Conservation (phyloP, 2,113 vertebrate species). For the Prietella phreatophila region DNA sequence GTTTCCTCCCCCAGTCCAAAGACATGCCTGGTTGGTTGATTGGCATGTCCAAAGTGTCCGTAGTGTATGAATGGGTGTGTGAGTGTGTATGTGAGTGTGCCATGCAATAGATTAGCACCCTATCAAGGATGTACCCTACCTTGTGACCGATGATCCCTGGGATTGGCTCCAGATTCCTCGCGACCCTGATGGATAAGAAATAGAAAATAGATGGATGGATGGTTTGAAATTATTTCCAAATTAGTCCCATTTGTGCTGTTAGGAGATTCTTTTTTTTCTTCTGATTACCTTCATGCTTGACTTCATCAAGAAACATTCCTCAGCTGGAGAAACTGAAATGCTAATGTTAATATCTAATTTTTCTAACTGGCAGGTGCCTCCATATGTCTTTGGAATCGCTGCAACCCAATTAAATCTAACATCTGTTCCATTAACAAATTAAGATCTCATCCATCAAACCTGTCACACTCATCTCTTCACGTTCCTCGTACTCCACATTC, state of each 20-base stretch:
- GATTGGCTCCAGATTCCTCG: no score
- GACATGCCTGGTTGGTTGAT: no score
- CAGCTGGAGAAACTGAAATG: slow-evolving; percentile 54
- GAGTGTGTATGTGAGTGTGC: no score
- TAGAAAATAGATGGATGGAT: no score
- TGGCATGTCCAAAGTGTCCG: no score
- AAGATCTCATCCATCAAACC: slow-evolving; percentile 68
- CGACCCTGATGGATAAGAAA: no score
- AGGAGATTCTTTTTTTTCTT: background rate
- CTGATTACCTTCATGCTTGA: slow-evolving; percentile 45
- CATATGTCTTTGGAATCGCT: slow-evolving; percentile 60
- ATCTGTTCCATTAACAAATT: slow-evolving; percentile 70
- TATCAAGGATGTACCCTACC: no score
- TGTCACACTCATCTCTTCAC: slow-evolving; percentile 58
- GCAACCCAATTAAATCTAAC: slow-evolving; percentile 70
- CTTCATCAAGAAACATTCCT: slow-evolving; percentile 54
- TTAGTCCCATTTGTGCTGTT: background rate
- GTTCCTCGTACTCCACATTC: background rate
- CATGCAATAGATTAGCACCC: no score
- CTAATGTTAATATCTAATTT: slow-evolving; percentile 57
- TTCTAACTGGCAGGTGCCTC: slow-evolving; percentile 55
- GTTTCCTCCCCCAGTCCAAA: no score
- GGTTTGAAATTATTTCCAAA: background rate
- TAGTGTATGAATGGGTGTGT: no score
- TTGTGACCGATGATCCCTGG: no score